These are phyloP conservation scores for Protophormia terraenovae DNA, from an alignment of 2,888 invertebrate species.

Conservation along the genomic window DNA sequence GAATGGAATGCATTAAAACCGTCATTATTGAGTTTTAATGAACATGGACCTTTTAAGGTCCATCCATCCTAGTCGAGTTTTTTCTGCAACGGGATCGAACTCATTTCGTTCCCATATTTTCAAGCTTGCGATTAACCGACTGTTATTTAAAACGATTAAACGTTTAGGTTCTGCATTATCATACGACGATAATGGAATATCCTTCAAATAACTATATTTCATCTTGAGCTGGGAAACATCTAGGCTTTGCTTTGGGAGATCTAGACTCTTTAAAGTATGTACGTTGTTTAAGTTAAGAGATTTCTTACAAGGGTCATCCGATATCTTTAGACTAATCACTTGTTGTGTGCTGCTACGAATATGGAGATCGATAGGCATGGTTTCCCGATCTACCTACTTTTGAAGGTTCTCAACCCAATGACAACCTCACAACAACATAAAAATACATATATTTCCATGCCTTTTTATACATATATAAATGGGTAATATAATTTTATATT, in stretches of 20 bases:
- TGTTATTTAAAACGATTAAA: slow-evolving; percentile 57
- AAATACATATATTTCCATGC: no score
- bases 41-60: slow-evolving; percentile 34
- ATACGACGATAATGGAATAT: slow-evolving; percentile 45
- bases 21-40: neutral
- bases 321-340: slow-evolving; percentile 32
- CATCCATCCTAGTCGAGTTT: slow-evolving; percentile 50
- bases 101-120: neutral
- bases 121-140: slow-evolving; percentile 30
- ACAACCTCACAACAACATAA: no score
- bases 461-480: no score
- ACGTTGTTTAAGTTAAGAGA: slow-evolving; percentile 16
- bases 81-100: slow-evolving; percentile 42
- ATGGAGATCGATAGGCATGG: no score
- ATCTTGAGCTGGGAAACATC: neutral
- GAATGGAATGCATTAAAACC: no score
- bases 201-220: slow-evolving; percentile 16
- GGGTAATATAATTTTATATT: no score
- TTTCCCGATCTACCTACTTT: no score
- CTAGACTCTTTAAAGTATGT: neutral
- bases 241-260: slow-evolving; percentile 31
- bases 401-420: no score
- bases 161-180: slow-evolving; percentile 41
- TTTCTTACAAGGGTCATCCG: slow-evolving; percentile 14
- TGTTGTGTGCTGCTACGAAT: no score